Conservation (phyloP, 2,888 invertebrate species). For the Eupithecia inturbata region DNA sequence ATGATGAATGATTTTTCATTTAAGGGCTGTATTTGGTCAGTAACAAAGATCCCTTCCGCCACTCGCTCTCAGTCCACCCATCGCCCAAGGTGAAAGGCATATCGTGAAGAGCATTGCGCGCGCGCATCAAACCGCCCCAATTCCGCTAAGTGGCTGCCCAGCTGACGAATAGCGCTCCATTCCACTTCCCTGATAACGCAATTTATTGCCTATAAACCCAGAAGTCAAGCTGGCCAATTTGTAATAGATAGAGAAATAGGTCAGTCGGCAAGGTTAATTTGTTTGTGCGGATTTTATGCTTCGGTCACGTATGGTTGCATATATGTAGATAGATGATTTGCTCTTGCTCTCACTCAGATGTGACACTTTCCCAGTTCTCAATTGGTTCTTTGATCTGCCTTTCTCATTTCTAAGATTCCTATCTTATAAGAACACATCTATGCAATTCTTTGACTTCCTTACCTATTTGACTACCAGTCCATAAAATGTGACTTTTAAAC, state of each 20-base stretch:
- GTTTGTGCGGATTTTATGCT: slow-evolving; percentile 43
- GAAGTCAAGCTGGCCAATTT: slow-evolving; percentile 50
- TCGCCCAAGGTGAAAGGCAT: slow-evolving; percentile 64
- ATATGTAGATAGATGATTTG: not conserved
- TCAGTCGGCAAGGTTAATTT: slow-evolving; percentile 43
- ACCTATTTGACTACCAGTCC: not conserved
- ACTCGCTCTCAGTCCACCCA: slow-evolving; percentile 33
- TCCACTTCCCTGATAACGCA: slow-evolving; percentile 55
- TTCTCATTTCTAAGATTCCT: not conserved
- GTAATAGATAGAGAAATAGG: slow-evolving; percentile 52
- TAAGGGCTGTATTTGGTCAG: not conserved
- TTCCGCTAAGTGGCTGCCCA: slow-evolving; percentile 66
- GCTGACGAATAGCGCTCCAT: slow-evolving; percentile 68
- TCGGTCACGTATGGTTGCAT: slow-evolving; percentile 2
- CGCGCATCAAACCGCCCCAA: slow-evolving; percentile 58
- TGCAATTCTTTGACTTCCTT: not conserved
- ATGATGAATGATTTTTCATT: not conserved
- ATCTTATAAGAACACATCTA: not conserved
- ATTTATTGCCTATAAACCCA: slow-evolving; percentile 56
- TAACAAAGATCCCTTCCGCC: slow-evolving; percentile 2
- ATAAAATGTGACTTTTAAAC: too few relatives aligned
- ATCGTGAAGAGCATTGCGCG: slow-evolving; percentile 48
- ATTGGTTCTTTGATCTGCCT: slow-evolving; percentile 5
- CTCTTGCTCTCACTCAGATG: slow-evolving; percentile 1
- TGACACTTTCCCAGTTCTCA: slow-evolving; percentile 5